phyloP scores from a whole-genome alignment of 2,113 vertebrate species.

The human region DNA sequence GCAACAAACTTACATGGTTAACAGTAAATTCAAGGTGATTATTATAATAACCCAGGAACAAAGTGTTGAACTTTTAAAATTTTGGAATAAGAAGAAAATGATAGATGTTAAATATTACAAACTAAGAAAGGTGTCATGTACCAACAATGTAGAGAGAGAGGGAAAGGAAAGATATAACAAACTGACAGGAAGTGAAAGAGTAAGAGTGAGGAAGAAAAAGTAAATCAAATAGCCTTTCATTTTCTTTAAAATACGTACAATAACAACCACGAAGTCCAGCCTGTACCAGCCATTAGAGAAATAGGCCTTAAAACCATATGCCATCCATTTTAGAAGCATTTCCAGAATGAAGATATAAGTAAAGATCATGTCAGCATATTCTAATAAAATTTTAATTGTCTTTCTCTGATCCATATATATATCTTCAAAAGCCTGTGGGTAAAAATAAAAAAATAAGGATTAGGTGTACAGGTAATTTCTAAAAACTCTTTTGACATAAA shows the following conservation, averaged over 20 bases:
- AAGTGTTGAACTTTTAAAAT: neutral
- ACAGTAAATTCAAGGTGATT: neutral
- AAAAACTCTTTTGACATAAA: neutral
- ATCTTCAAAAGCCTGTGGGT: conserved; percentile 94
- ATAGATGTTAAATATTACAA: neutral
- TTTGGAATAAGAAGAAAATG: neutral
- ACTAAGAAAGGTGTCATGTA: neutral
- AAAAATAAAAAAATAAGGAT: neutral
- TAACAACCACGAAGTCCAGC: conserved; percentile 98
- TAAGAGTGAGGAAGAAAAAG: neutral
- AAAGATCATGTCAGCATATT: conserved; percentile 97
- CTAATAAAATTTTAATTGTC: conserved; percentile 90
- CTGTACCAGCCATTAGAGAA: conserved; percentile 98
- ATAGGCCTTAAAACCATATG: conserved; percentile 96
- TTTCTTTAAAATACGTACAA: conserved; percentile 88
- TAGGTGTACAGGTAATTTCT: neutral
- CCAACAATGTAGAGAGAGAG: neutral
- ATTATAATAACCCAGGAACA: neutral
- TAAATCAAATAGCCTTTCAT: neutral
- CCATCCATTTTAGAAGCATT: conserved; percentile 98
- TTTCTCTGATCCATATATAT: conserved; percentile 91
- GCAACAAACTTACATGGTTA: neutral
- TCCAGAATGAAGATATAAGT: conserved; percentile 97
- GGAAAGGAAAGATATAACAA: neutral
- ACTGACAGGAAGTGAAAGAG: neutral